Evolutionary conservation across 2,888 invertebrate species (phyloP), one percentile per base, ranked within the genome.

Genomic region (Formica aserva): DNA sequence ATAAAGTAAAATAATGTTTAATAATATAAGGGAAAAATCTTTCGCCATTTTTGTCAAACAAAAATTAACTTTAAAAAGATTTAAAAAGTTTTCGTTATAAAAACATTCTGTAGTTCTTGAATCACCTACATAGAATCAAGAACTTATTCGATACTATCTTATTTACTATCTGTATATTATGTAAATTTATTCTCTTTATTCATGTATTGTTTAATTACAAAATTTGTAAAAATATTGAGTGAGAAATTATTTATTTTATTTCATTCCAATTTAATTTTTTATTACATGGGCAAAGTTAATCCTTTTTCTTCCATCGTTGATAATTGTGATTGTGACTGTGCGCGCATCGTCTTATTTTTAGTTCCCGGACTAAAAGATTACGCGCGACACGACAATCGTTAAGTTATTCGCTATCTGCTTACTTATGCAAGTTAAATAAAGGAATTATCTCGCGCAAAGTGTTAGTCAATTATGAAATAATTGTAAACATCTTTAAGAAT

Each of bases 321-420:
- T 75, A 63, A 75, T 76, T 66, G 2, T 45, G 22, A 65, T 65
- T 35, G 13, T 76, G 13, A 41, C 4, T 74, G 18, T 38, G 13
- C 41, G 48, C 62, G n/a, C 29, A 1, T 65, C 66, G 18, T 35
- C 26, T 52, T 76, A 66, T 26, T 18, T 38, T 35, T 66, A 76
- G 6, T 75, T 75, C 65, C 45, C 15, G 48, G 48, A 76, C 18
- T 1, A 66, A 52, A 35, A 66, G 18, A 52, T 48, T 32, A 66
- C 22, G 35, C 26, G 13, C 13, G 45, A 48, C 60, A 35, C 22
- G 48, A 48, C 45, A 48, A 76, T 76, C 18, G 48, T 76, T 52
- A 76, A 35, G 35, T 63, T 76, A 76, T 76, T 48, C n/a, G 48
- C 65, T 11, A 65, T 48, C 32, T 48, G 48, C 48, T 76, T 26